These are phyloP conservation scores for Abrostola tripartita DNA, from an alignment of 2,888 invertebrate genomes.

Conservation along the genomic window DNA sequence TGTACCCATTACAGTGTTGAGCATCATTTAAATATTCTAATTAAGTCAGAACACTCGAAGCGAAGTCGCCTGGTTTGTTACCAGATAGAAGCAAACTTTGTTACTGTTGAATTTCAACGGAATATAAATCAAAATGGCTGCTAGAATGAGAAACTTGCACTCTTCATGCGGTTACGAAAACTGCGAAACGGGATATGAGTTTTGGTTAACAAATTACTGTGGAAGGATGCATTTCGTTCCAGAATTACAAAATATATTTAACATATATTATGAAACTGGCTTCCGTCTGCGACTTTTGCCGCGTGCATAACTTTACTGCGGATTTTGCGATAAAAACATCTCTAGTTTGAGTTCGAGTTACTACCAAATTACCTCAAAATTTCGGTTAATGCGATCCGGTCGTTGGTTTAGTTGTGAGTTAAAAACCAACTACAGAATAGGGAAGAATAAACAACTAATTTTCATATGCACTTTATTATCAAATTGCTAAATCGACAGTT, in stretches of 20 bases:
- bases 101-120: constrained; percentile 35
- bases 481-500: too few relatives aligned
- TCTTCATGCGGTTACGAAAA: constrained; percentile 18
- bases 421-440: too few relatives aligned
- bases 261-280: not conserved
- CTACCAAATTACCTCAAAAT: too few relatives aligned
- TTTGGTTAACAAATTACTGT: constrained; percentile 38
- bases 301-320: too few relatives aligned
- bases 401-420: too few relatives aligned
- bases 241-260: not conserved
- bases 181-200: constrained; percentile 26
- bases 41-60: constrained; percentile 19
- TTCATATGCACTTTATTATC: too few relatives aligned
- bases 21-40: constrained; percentile 47
- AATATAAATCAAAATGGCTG: constrained; percentile 45
- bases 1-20: constrained; percentile 7
- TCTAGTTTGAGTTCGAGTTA: too few relatives aligned
- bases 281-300: too few relatives aligned
- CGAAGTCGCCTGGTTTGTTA: constrained; percentile 25
- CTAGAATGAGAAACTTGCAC: constrained; percentile 26
- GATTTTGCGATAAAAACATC: too few relatives aligned
- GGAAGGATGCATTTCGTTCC: not conserved
- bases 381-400: too few relatives aligned
- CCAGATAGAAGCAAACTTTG: constrained; percentile 25
- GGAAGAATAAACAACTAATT: too few relatives aligned